These are phyloP conservation scores for Seira sanloemensis DNA, from an alignment of 2,888 invertebrate genomes.

Conservation along the genomic window DNA sequence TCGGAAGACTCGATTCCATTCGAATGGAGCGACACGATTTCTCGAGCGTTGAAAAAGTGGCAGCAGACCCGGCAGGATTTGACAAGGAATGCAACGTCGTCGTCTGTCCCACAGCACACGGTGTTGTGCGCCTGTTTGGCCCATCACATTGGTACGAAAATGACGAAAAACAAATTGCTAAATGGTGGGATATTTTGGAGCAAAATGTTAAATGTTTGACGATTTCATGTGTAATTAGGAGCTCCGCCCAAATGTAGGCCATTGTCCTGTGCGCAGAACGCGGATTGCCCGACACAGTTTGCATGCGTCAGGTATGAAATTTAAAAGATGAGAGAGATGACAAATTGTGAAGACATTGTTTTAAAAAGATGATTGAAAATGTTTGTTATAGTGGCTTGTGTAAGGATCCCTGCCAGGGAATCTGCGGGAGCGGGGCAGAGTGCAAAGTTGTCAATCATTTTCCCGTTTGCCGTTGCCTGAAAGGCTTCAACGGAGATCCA, in stretches of 20 bases:
- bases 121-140: slow-evolving; percentile 72
- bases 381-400: slow-evolving; percentile 66
- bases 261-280: slow-evolving; percentile 70
- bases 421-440: slow-evolving; percentile 69
- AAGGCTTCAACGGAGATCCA: slow-evolving; percentile 73
- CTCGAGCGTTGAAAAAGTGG: slow-evolving; percentile 68
- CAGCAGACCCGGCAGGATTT: slow-evolving; percentile 61
- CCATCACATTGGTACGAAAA: slow-evolving; percentile 68
- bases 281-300: slow-evolving; percentile 72
- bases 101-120: slow-evolving; percentile 62
- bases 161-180: neutral
- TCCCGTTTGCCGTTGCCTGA: slow-evolving; percentile 71
- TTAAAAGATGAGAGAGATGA: neutral
- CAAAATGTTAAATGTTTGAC: too few species aligned
- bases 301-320: slow-evolving; percentile 70
- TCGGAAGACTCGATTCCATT: slow-evolving; percentile 68
- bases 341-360: neutral
- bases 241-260: slow-evolving; percentile 73
- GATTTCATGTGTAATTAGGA: slow-evolving; percentile 11
- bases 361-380: neutral
- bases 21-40: slow-evolving; percentile 63
- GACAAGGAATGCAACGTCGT: slow-evolving; percentile 24
- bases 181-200: too few species aligned
- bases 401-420: slow-evolving; percentile 73
- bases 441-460: slow-evolving; percentile 73